Percentiles rank a stretch among this genome's conserved stretches.
These are phyloP conservation scores for Pardalotus punctatus DNA, from an alignment of 2,113 vertebrate genomes.

Conservation along the genomic window DNA sequence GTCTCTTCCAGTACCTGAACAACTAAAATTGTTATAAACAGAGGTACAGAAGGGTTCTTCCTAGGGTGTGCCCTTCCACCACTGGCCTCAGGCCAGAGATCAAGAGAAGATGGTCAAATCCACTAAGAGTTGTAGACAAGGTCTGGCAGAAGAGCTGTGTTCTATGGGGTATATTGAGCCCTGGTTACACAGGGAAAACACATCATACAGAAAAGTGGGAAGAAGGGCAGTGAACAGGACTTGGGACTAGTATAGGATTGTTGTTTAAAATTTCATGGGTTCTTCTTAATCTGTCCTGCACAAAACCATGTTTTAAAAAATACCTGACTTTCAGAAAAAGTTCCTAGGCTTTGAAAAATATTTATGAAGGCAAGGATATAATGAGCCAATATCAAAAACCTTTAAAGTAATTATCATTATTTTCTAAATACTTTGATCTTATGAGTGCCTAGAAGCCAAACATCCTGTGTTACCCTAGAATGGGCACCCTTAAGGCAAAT, in stretches of 20 bases:
- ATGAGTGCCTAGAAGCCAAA: background rate
- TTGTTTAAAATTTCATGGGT: background rate
- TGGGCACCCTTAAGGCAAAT: background rate
- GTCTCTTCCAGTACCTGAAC: background rate
- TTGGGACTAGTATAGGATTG: background rate
- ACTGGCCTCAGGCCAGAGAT: background rate
- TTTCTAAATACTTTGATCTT: background rate
- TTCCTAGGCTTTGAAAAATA: background rate
- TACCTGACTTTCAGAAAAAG: rapidly evolving
- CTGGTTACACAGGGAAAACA: background rate
- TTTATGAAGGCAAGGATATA: background rate
- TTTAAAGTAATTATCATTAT: background rate
- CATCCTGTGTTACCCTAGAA: background rate
- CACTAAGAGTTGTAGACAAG: background rate
- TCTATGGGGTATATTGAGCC: background rate
- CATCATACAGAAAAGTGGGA: background rate
- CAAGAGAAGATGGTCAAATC: background rate
- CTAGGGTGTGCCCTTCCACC: background rate
- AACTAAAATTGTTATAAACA: background rate
- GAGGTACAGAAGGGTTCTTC: background rate
- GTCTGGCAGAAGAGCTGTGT: background rate
- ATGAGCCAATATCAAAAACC: background rate
- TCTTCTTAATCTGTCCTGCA: background rate
- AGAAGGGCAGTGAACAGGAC: background rate
- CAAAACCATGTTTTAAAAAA: background rate